Evolutionary conservation across 2,797 vertebrate species (phyloP), one percentile per base, ranked within the genome.

Genomic region (Tokudaia muenninki): DNA sequence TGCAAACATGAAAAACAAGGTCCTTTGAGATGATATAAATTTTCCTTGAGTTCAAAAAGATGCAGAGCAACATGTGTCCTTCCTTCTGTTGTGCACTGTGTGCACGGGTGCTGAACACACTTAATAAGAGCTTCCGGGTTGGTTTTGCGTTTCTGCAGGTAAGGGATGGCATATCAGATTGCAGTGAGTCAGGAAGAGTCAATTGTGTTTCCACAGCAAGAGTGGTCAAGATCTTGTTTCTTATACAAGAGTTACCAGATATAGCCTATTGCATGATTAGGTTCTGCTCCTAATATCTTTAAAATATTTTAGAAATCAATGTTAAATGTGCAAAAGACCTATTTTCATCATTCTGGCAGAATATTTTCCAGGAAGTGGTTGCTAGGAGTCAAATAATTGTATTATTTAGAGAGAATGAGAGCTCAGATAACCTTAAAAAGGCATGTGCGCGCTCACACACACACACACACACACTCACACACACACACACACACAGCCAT

Each of bases 341-440:
- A 75, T 96, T 96, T 97, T 92, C 70, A 83, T 95, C 79, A 94
- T 97, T 87, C 57, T 78, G 61, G 89, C 87, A 91, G 61, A 77
- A 59, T 95, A 92, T 96, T 98, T 98, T 95, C 77, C 91, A 95
- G 94, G 93, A 95, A 92, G 57, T 83, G 61, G 97, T 97, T 97
- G 96, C 95, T 96, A 97, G 92, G 95, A 94, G 59, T 82, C 29
- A 81, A 96, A 96, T 93, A 91, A 86, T 91, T 97, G 96, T 94
- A 97, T 96, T 92, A 96, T 97, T 97, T 94, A 95, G 96, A 96
- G 96, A 90, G 94, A 96, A 98, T 74, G 89, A 34, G 72, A 97
- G 31, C 79, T 80, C 95, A 84, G 88, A 78, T 88, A 87, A 29
- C 57, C 61, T 96, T 96, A 90, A 90, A 96, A 97, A 90, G 74